phyloP scores from a whole-genome alignment of 2,888 invertebrate genomes.

The Tipula helvola region DNA sequence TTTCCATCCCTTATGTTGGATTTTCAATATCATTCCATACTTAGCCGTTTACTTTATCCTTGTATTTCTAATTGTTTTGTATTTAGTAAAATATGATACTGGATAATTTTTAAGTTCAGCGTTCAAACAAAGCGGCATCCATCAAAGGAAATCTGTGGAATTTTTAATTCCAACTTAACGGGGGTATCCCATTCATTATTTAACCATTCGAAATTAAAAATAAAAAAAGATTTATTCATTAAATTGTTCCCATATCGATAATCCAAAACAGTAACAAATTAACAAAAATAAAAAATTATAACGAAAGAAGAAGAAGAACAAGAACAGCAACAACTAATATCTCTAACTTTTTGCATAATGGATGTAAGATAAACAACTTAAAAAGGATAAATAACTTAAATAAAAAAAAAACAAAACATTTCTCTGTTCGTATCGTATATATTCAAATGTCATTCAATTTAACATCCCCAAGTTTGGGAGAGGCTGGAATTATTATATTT shows the following conservation, averaged over 20 bases:
- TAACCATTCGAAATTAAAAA: not conserved
- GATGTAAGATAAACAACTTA: not conserved
- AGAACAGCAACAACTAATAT: not conserved
- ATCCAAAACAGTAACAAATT: not conserved
- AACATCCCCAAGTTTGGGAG: constrained; percentile 6
- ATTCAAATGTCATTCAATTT: constrained; percentile 11
- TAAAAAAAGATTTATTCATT: not conserved
- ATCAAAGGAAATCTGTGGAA: not conserved
- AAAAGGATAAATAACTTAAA: not conserved
- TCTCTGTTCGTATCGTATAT: not conserved
- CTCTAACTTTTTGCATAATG: not conserved
- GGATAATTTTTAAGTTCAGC: too few species aligned
- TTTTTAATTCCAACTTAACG: not conserved
- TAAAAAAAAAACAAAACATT: not conserved
- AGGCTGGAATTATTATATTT: not conserved
- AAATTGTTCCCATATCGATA: not conserved
- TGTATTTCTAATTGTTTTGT: not conserved
- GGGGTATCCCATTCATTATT: not conserved
- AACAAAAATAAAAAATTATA: not conserved
- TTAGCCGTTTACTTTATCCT: too few species aligned
- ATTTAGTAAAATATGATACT: too few species aligned
- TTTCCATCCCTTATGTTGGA: too few species aligned
- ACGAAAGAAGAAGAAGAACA: not conserved
- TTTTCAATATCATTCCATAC: too few species aligned
- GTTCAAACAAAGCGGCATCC: not conserved